phyloP scores from a whole-genome alignment of 1,140 invertebrate genomes.

The Drosophila paulistorum region DNA sequence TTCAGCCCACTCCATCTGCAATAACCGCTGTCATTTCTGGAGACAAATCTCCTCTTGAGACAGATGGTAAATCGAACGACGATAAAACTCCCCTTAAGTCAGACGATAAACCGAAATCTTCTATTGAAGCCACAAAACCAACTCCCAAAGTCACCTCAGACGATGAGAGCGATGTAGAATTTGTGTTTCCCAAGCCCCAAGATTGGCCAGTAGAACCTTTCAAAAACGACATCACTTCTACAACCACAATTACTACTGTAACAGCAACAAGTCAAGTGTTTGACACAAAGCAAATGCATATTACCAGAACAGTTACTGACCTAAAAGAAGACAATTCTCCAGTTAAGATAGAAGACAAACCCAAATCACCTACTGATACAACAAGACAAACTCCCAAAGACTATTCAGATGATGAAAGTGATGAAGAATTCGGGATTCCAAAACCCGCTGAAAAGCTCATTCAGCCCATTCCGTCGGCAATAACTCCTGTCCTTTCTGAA shows the following conservation, averaged over 20 bases:
- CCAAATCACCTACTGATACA: conserved; percentile 13
- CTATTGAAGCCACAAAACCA: not conserved
- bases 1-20: conserved; percentile 9
- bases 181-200: conserved; percentile 1
- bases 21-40: not conserved
- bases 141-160: conserved; percentile 15
- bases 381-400: too few species aligned
- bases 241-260: not conserved
- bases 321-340: not conserved
- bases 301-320: not conserved
- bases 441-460: too few species aligned
- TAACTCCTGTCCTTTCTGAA: too few species aligned
- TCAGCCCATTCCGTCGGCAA: too few species aligned
- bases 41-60: not conserved
- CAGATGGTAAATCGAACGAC: not conserved
- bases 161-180: conserved; percentile 1
- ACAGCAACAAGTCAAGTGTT: not conserved
- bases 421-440: too few species aligned
- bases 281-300: not conserved
- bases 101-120: conserved; percentile 4
- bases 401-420: too few species aligned
- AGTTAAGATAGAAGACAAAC: conserved; percentile 3
- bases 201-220: not conserved
- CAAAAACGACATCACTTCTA: not conserved
- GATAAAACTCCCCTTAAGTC: not conserved